Evolutionary conservation across 2,888 invertebrate genomes (phyloP), one percentile per base, ranked within the genome.

Genomic region (Agrilus cyanescens): DNA sequence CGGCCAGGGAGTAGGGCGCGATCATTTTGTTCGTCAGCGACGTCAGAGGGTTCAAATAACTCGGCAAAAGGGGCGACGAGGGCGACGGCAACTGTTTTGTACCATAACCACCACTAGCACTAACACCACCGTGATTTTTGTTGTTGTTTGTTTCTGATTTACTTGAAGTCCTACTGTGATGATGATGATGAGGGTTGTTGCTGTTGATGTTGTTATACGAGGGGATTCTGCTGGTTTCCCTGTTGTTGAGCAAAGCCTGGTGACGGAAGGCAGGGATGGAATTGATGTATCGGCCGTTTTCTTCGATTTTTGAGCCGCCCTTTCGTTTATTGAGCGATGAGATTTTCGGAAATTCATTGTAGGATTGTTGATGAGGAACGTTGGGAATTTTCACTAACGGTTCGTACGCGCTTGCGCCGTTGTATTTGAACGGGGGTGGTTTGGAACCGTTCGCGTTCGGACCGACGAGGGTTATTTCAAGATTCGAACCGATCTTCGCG

Each of bases 401-500:
- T 12, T 36, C 12, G n/a, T 39, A 34, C 32, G 32, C 20, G 33
- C 38, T 38, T 13, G 18, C 8, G 7, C 35, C 32, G 40, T 37
- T 32, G 34, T 25, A 29, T 37, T 36, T 41, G 50, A 4, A 60
- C 61, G 2, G 65, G 66, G 38, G 36, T 41, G 37, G 37, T 45
- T 33, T 44, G 44, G 32, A 32, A 33, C 20, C 32, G 1, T 25
- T 45, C n/a, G 29, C 31, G 31, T 44, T 48, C 4, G 57, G 53
- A 14, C 59, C 58, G 0, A 83, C 82, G 47, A 84, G 58, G 0
- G 83, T 83, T 18, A 84, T 84, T 57, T 83, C 83, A 40, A 84
- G 60, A 57, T 82, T 82, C 1, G 80, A 76, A 0, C 78, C 77
- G 29, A 80, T 65, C 4, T 70, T 58, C 12, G 68, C 67, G 33